Base-by-base conservation (phyloP, 37 sponge, comb jelly and placozoan species). In the Haliclona indistincta region DNA sequence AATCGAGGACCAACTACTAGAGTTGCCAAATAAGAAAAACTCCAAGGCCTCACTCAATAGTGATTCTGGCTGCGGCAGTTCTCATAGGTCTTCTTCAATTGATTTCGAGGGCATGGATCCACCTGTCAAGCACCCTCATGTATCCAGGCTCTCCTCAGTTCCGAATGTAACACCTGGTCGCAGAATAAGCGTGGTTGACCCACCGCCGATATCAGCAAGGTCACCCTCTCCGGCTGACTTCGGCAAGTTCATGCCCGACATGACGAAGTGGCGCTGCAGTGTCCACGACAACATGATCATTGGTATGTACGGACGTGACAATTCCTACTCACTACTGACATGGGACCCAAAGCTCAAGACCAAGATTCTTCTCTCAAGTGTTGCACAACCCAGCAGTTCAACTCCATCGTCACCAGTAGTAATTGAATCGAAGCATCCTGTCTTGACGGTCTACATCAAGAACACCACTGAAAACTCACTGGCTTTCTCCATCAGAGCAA, bases 271-370 rank as follows among this genome's bases (percentile, higher is more conserved):
- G 85, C 65, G 71, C 44, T 43, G 55, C 17, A 55, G 38, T 60
- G 44, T 71, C n/a, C 71, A 44, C 0, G 78, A 78, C 55, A 61
- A 64, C 49, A 71, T 40, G 34, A 47, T 85, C 54, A 54, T 85
- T n/a, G 73, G 56, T 15, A 41, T 38, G 56, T 72, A 73, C 39
- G 85, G 85, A 17, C 26, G n/a, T 58, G 56, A 77, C 60, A 67
- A 23, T 26, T 11, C 69, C 33, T 78, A 85, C 73, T 79, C 85
- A 5, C 56, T 85, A 39, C 67, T 85, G 4, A 77, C 63, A 73
- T 85, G 85, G 85, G 45, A 85, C 37, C 85, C 85, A 8, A 39
- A 30, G 5, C 73, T 85, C 56, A 85, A 72, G 45, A 41, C 72
- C 22, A n/a, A n/a, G n/a, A n/a, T n/a, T n/a, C n/a, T n/a, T n/a